Conservation (phyloP, 1,140 invertebrate genomes). For the Asobara japonica region DNA sequence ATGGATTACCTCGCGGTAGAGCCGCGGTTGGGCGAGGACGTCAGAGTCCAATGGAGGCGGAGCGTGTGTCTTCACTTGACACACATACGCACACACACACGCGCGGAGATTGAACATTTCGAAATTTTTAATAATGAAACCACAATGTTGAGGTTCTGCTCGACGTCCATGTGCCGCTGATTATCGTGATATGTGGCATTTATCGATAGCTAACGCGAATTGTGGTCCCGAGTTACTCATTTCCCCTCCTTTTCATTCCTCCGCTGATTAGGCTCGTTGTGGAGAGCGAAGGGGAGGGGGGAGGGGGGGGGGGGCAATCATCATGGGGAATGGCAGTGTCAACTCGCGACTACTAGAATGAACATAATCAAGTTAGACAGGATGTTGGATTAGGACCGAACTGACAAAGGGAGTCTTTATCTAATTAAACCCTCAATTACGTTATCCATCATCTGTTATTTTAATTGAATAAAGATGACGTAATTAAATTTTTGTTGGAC, state of each 20-base stretch:
- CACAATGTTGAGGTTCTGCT: neutral
- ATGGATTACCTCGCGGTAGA: too few relatives aligned
- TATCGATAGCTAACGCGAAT: neutral
- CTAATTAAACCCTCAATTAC: neutral
- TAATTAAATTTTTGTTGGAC: too few relatives aligned
- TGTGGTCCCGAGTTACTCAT: neutral
- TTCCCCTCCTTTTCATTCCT: neutral
- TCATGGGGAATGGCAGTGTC: neutral
- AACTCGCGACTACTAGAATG: neutral
- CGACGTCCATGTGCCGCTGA: neutral
- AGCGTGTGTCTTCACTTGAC: too few relatives aligned
- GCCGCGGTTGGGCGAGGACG: too few relatives aligned
- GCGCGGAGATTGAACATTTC: too few relatives aligned
- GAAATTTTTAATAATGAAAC: too few relatives aligned
- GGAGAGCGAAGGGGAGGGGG: too few relatives aligned
- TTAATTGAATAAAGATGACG: too few relatives aligned
- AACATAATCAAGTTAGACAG: neutral
- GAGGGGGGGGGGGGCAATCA: neutral
- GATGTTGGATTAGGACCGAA: neutral
- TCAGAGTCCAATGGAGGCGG: too few relatives aligned
- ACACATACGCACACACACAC: too few relatives aligned
- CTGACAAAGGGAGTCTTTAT: neutral
- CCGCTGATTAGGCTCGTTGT: too few relatives aligned
- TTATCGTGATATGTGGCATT: neutral
- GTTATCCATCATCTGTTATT: neutral